These are phyloP conservation scores for Dasyprocta punctata DNA, from an alignment of 2,113 vertebrate genomes.

Conservation along the genomic window DNA sequence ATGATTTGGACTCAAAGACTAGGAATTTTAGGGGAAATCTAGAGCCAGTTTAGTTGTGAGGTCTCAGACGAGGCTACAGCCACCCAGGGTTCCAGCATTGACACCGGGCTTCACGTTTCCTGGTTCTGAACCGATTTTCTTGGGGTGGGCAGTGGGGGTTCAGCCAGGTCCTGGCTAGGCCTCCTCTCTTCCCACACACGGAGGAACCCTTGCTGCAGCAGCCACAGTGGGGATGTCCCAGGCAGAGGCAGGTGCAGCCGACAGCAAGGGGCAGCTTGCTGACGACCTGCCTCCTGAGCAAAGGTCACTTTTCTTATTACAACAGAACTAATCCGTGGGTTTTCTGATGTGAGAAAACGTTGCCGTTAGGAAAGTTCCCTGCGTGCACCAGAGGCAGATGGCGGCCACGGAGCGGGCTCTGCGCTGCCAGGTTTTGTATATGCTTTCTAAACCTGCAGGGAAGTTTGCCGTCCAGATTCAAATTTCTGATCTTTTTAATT, in stretches of 20 bases:
- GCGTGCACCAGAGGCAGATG: conserved; percentile 86
- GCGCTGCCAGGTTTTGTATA: conserved; percentile 87
- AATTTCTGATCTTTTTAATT: conserved; percentile 88
- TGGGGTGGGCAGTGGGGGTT: conserved; percentile 5
- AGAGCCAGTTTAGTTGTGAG: background rate
- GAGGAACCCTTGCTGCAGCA: conserved; percentile 80
- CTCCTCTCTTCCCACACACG: conserved; percentile 73
- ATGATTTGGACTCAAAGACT: conserved; percentile 20
- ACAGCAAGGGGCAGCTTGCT: conserved; percentile 53
- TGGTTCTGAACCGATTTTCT: conserved; percentile 10
- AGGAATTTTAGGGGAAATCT: conserved; percentile 34
- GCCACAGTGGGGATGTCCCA: conserved; percentile 78
- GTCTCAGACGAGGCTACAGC: background rate
- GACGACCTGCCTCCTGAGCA: conserved; percentile 81
- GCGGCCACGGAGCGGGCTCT: conserved; percentile 82
- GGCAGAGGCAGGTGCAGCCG: conserved; percentile 75
- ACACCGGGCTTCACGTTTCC: background rate
- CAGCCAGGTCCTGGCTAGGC: conserved; percentile 82
- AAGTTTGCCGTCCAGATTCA: conserved; percentile 86
- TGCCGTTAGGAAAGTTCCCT: conserved; percentile 86
- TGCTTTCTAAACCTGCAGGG: conserved; percentile 88
- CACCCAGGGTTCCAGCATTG: background rate
- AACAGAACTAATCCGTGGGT: conserved; percentile 87
- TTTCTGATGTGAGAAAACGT: conserved; percentile 87
- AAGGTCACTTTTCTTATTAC: conserved; percentile 83